Base-by-base conservation (phyloP, 2,113 vertebrate genomes). In the Tympanuchus pallidicinctus region DNA sequence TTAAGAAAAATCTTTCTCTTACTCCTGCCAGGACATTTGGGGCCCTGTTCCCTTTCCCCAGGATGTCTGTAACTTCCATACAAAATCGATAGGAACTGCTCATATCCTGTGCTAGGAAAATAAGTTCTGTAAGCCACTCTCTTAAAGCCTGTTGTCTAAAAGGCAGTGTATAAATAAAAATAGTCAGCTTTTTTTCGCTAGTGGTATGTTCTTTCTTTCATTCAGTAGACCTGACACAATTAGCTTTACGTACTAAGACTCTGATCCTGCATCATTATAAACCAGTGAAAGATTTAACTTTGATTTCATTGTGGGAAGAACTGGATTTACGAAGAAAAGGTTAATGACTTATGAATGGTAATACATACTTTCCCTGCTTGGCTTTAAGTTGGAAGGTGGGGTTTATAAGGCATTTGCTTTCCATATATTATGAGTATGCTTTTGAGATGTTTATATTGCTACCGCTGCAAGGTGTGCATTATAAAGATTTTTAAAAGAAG, bases 91-190 rank as follows among this genome's bases (percentile, higher is more conserved):
- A 50, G 76, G 84, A 82, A 57, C 85, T 92, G 85, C 45, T 96
- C 59, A 82, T 64, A 91, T 94, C 75, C 78, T 92, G 63, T 93
- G 40, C 64, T 93, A 63, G 47, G 79, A 92, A 82, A 89, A 61
- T 43, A 77, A 93, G 34, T 25, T 50, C 28, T 67, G 50, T 73
- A 48, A 91, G 60, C 71, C 60, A 42, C 30, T 63, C 36, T 67
- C 0, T 82, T 42, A 54, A 91, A 93, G 75, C 59, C 19, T 79
- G 13, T 75, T 85, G 24, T 87, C 54, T 45, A 3, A 92, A 87
- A 34, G 59, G 25, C 24, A 28, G 16, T 10, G 5, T 67, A 21
- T 64, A 34, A 85, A 73, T 79, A 61, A 85, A 69, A 90, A 8
- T 18, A 56, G 3, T 24, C 45, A 60, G 30, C 47, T 79, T 79